Evolutionary conservation across 2,797 vertebrate species (phyloP).

Genomic region (Mormyrops boulengeri): DNA sequence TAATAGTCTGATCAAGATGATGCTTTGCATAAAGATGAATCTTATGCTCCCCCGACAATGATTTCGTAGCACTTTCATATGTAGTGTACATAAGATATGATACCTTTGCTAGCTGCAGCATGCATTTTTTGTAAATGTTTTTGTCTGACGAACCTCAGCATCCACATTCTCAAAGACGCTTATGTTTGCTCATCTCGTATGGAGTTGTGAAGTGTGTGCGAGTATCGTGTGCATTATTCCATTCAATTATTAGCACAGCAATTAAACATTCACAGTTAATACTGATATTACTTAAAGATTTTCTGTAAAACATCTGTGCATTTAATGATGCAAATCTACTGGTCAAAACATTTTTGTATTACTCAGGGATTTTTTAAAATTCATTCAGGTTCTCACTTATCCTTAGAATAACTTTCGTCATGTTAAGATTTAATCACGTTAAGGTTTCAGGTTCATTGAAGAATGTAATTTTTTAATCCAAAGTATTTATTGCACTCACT

Average conservation of each 20-base stretch:
- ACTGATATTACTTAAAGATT: background rate
- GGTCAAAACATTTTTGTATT: background rate
- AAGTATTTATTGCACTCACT: background rate
- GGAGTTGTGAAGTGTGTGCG: background rate
- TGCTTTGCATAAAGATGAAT: background rate
- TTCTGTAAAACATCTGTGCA: background rate
- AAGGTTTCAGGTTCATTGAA: background rate
- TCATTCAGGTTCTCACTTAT: background rate
- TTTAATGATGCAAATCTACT: background rate
- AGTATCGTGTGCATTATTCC: background rate
- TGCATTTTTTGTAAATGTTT: background rate
- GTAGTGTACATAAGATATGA: background rate
- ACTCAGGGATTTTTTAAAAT: background rate
- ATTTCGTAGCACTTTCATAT: background rate
- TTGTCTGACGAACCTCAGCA: background rate
- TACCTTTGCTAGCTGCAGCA: background rate
- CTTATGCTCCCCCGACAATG: background rate
- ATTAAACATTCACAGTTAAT: background rate
- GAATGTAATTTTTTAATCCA: background rate
- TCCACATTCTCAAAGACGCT: background rate
- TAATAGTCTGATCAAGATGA: conserved; percentile 8
- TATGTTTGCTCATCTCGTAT: background rate
- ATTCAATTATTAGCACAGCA: background rate
- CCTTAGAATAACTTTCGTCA: background rate
- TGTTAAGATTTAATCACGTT: background rate